phyloP scores from a whole-genome alignment of 2,888 invertebrate species.

The Drosophila acutilabella region DNA sequence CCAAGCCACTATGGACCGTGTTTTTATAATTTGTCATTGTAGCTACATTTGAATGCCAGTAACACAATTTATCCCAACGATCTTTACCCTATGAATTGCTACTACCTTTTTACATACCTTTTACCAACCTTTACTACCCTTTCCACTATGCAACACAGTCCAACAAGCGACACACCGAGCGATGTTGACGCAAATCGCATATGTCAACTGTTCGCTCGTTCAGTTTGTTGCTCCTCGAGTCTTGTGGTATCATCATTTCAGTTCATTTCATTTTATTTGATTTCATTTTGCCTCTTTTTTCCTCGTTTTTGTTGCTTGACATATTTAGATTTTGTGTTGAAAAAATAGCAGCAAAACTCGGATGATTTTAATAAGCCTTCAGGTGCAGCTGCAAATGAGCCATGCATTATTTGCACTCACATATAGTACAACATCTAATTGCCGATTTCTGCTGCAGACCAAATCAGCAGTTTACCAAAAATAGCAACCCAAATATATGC shows the following conservation, averaged over 20 bases:
- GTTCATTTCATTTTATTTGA: slow-evolving; percentile 17
- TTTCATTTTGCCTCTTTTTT: slow-evolving; percentile 3
- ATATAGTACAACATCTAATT: slow-evolving; percentile 40
- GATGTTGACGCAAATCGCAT: slow-evolving; percentile 78
- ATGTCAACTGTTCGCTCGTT: slow-evolving; percentile 70
- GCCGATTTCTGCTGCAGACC: slow-evolving; percentile 44
- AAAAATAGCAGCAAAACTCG: slow-evolving; percentile 20
- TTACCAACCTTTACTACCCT: not conserved
- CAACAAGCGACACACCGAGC: slow-evolving; percentile 11
- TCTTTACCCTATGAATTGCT: too few relatives aligned
- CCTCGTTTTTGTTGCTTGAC: slow-evolving; percentile 20
- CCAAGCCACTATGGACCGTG: too few relatives aligned
- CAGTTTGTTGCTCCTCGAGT: slow-evolving; percentile 65
- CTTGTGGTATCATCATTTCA: slow-evolving; percentile 60
- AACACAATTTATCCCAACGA: too few relatives aligned
- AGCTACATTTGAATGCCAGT: too few relatives aligned
- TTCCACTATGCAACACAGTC: slow-evolving; percentile 2
- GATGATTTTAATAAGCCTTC: slow-evolving; percentile 74
- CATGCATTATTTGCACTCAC: slow-evolving; percentile 71
- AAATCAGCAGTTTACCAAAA: slow-evolving; percentile 17
- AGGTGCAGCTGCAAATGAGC: slow-evolving; percentile 79
- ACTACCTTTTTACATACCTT: not conserved
- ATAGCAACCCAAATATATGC: slow-evolving; percentile 15
- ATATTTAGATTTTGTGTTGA: slow-evolving; percentile 44
- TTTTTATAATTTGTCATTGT: too few relatives aligned